Conservation (phyloP, 2,797 vertebrate genomes). For the Sebastes elongatus region DNA sequence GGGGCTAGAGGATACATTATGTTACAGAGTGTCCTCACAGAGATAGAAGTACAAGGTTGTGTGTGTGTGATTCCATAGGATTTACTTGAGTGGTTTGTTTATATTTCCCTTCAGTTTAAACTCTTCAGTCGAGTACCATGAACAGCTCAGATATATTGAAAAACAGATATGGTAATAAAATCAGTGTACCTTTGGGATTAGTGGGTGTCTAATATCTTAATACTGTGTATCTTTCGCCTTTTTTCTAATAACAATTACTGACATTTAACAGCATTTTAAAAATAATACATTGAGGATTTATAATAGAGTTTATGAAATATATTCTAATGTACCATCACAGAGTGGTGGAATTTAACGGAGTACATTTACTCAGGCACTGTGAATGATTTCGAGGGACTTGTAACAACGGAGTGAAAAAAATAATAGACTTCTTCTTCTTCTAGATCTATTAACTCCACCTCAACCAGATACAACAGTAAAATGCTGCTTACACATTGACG, state of each 20-base stretch:
- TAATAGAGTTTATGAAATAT: background rate
- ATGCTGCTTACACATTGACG: background rate
- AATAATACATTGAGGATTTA: background rate
- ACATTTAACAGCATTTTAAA: background rate
- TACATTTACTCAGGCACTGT: background rate
- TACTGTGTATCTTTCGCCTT: background rate
- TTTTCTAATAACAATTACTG: background rate
- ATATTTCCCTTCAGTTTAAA: constrained; percentile 59
- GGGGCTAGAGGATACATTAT: too few relatives aligned
- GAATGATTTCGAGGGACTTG: background rate
- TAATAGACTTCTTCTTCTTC: too few relatives aligned
- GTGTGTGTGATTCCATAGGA: constrained; percentile 35
- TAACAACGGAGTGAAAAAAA: background rate
- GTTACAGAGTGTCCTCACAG: too few relatives aligned
- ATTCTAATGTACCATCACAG: background rate
- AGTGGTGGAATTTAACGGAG: background rate
- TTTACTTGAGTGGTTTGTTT: constrained; percentile 59
- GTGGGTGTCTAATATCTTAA: background rate
- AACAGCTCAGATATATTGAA: constrained; percentile 13
- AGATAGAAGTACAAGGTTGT: background rate
- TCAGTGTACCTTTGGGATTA: background rate
- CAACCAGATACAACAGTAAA: background rate
- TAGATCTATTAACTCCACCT: too few relatives aligned
- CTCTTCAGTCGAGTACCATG: constrained; percentile 40
- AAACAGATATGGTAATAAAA: constrained; percentile 16